These are phyloP conservation scores for Anguilla pacifica DNA, from an alignment of 2,797 vertebrate genomes.

Conservation along the genomic window DNA sequence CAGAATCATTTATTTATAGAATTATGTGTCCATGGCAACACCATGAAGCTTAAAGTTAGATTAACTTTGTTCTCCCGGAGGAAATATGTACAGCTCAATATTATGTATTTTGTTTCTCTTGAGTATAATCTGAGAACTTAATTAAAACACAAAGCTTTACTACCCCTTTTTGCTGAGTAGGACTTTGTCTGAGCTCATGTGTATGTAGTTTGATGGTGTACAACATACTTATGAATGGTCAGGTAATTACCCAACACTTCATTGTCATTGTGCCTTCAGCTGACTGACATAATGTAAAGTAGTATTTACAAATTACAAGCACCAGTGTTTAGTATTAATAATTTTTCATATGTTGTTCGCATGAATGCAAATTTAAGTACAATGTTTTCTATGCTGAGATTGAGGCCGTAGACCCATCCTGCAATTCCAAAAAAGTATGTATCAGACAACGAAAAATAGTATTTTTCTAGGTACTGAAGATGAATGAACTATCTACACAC, in stretches of 20 bases:
- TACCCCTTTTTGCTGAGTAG: neutral
- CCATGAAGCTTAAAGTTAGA: neutral
- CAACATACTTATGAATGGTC: neutral
- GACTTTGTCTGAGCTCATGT: neutral
- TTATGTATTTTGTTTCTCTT: neutral
- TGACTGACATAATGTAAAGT: neutral
- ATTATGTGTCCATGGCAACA: neutral
- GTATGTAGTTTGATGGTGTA: neutral
- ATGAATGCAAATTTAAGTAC: neutral
- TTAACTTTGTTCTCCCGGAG: slow-evolving; percentile 1
- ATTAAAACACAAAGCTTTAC: neutral
- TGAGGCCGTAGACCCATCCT: neutral
- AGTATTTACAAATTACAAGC: neutral
- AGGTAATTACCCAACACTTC: neutral
- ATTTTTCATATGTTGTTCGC: neutral
- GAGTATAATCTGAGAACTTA: neutral
- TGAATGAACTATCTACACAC: neutral
- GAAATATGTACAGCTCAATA: neutral
- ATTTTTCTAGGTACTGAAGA: neutral
- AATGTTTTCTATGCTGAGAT: neutral
- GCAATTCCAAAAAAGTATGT: neutral
- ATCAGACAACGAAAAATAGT: too few relatives aligned
- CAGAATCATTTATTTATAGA: neutral
- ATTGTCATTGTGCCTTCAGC: neutral
- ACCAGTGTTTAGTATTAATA: neutral